phyloP scores from a whole-genome alignment of 2,888 invertebrate species.

The Boloria selene region DNA sequence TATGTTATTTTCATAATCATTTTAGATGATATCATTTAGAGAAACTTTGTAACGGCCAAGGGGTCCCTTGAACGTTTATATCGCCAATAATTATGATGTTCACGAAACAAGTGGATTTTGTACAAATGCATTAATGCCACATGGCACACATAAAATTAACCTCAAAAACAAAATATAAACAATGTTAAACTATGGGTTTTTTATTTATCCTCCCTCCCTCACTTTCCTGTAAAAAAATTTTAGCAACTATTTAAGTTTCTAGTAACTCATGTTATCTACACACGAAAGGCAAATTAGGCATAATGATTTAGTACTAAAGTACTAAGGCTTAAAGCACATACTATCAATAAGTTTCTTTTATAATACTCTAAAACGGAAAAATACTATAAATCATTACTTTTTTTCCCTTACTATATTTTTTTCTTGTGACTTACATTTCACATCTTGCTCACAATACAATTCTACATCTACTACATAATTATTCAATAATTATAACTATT shows the following conservation, averaged over 20 bases:
- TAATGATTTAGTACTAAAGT: too few relatives aligned
- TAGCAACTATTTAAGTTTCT: not conserved
- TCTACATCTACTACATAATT: too few relatives aligned
- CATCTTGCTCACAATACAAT: too few relatives aligned
- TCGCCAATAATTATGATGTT: constrained; percentile 22
- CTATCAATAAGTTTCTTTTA: too few relatives aligned
- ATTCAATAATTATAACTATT: too few relatives aligned
- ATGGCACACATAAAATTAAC: constrained; percentile 77
- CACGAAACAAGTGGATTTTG: constrained; percentile 39
- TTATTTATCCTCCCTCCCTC: constrained; percentile 50
- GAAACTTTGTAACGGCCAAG: constrained; percentile 50
- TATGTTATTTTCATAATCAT: constrained; percentile 41
- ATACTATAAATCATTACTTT: too few relatives aligned
- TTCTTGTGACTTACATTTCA: too few relatives aligned
- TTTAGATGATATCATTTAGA: constrained; percentile 67
- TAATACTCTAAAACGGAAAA: too few relatives aligned
- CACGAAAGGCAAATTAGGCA: too few relatives aligned
- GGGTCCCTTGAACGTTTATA: constrained; percentile 40
- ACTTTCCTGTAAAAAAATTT: not conserved
- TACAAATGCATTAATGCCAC: constrained; percentile 62
- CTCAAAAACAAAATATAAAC: constrained; percentile 79
- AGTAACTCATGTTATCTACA: not conserved
- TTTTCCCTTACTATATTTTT: too few relatives aligned
- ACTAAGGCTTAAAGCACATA: too few relatives aligned
- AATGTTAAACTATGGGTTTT: constrained; percentile 71